Evolutionary conservation across 2,113 vertebrate species (phyloP).

Genomic region (Abramis brama): DNA sequence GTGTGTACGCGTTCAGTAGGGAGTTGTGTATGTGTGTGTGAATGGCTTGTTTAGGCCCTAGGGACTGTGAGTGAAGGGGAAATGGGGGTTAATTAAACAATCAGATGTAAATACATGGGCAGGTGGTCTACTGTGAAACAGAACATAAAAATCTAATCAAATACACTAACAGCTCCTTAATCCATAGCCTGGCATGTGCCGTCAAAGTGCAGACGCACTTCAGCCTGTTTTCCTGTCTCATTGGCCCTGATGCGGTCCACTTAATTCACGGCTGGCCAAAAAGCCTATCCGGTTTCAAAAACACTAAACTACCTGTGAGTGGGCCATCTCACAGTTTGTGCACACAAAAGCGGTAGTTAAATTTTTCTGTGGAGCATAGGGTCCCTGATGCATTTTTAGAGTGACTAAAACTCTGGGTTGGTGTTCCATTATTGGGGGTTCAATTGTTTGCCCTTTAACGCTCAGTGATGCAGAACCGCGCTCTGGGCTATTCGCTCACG

Average conservation of each 20-base stretch:
- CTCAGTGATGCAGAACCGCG: conserved; percentile 45
- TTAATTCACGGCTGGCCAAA: conserved; percentile 16
- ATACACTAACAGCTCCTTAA: conserved; percentile 44
- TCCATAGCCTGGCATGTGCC: conserved; percentile 36
- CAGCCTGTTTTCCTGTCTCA: background rate
- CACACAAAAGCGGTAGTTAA: conserved; percentile 7
- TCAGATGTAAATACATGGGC: conserved; percentile 65
- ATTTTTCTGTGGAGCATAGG: background rate
- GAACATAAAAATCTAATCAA: conserved; percentile 58
- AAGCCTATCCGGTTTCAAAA: conserved; percentile 45
- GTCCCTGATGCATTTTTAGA: conserved; percentile 20
- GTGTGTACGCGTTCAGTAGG: conserved; percentile 48
- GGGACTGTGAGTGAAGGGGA: conserved; percentile 61
- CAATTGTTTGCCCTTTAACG: conserved; percentile 37
- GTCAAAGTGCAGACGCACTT: conserved; percentile 37
- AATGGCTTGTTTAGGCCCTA: conserved; percentile 58
- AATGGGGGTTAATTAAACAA: conserved; percentile 70
- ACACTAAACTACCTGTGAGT: conserved; percentile 30
- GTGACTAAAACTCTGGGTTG: conserved; percentile 7
- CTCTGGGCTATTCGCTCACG: conserved; percentile 45
- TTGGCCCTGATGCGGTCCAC: background rate
- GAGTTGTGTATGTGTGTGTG: conserved; percentile 32
- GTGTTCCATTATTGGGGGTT: conserved; percentile 32
- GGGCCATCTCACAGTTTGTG: background rate
- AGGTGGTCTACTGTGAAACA: conserved; percentile 61